These are phyloP conservation scores for Sitophilus oryzae DNA, from an alignment of 1,140 invertebrate genomes.

Conservation along the genomic window DNA sequence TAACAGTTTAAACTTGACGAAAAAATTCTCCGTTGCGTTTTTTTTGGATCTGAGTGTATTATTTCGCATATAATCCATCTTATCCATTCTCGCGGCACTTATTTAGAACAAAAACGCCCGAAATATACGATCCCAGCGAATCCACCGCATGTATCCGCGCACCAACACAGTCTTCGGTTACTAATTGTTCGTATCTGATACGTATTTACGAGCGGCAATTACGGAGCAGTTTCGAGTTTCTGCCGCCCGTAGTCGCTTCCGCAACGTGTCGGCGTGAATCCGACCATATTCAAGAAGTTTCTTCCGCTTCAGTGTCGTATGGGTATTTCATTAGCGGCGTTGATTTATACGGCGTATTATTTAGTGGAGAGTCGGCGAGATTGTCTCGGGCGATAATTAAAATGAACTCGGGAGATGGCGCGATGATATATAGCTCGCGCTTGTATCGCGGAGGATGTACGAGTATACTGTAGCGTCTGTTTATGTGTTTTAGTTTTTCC, in stretches of 20 bases:
- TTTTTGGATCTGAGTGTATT: no score
- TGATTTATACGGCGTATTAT: slow-evolving; percentile 39
- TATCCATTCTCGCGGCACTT: no score
- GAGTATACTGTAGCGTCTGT: no score
- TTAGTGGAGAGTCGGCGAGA: slow-evolving; percentile 34
- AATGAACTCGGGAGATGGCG: background rate
- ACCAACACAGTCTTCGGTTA: slow-evolving; percentile 31
- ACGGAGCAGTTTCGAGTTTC: slow-evolving; percentile 37
- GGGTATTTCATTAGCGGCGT: slow-evolving; percentile 40
- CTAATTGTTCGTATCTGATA: slow-evolving; percentile 41
- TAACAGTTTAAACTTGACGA: no score
- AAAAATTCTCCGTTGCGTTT: no score
- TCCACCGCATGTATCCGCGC: no score
- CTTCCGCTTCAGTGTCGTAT: slow-evolving; percentile 38
- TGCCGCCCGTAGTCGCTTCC: slow-evolving; percentile 30
- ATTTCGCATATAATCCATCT: no score
- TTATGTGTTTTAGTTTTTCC: no score
- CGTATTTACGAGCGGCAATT: slow-evolving; percentile 40
- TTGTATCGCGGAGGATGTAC: no score
- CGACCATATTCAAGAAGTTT: slow-evolving; percentile 37
- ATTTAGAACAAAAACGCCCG: no score
- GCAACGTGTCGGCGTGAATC: slow-evolving; percentile 31
- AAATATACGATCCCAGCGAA: no score
- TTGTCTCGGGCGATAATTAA: slow-evolving; percentile 14
- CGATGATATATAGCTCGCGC: no score